Evolutionary conservation across 2,797 vertebrate genomes (phyloP).

Genomic region (Orestias chungarensis): DNA sequence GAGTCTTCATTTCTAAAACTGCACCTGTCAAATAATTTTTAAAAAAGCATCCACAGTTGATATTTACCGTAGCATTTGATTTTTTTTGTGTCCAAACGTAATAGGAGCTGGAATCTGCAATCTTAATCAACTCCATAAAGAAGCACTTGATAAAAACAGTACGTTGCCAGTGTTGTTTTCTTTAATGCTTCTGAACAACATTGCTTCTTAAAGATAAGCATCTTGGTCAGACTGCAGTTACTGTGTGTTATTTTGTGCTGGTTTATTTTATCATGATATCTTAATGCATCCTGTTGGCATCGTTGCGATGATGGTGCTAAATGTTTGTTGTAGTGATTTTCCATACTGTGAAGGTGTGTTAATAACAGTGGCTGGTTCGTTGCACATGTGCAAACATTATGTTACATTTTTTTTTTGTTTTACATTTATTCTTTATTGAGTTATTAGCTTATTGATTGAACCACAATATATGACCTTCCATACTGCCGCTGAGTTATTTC

Average conservation of each 20-base stretch:
- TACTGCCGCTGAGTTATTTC: no score
- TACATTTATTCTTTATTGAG: neutral
- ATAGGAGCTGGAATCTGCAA: no score
- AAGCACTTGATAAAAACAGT: no score
- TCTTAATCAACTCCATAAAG: neutral
- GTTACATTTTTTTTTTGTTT: neutral
- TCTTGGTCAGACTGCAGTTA: conserved; percentile 1
- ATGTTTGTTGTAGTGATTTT: conserved; percentile 8
- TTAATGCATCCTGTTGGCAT: neutral
- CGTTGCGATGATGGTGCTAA: conserved; percentile 1
- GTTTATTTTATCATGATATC: conserved; percentile 4
- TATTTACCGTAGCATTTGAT: conserved; percentile 51
- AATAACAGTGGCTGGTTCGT: neutral
- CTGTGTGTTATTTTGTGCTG: neutral
- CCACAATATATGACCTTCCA: neutral
- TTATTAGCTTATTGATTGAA: neutral
- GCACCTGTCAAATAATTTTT: no score
- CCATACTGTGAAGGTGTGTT: conserved; percentile 2
- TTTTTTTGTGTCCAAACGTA: no score
- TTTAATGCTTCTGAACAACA: neutral
- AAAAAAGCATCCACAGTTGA: no score
- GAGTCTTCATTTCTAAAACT: no score
- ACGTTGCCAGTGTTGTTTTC: no score
- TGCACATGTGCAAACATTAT: neutral
- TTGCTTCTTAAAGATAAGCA: neutral